These are phyloP conservation scores for Heliconius charithonia DNA, from an alignment of 2,888 invertebrate species.

Conservation along the genomic window DNA sequence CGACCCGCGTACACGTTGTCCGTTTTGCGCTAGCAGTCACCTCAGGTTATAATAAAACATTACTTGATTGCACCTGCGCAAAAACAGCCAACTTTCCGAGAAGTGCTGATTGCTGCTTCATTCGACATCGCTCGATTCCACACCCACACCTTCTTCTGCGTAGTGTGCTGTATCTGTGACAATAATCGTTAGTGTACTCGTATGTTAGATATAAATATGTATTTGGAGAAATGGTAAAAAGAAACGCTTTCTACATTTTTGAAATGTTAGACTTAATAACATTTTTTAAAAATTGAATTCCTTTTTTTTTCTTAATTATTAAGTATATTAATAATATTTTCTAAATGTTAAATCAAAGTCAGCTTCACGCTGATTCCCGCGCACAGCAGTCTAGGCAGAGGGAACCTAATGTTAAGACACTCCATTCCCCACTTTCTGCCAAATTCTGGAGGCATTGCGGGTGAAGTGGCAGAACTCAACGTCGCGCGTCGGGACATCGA, in stretches of 20 bases:
- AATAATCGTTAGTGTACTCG: slow-evolving; percentile 22
- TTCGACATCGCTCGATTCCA: slow-evolving; percentile 41
- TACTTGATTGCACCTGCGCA: slow-evolving; percentile 67
- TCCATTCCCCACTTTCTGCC: no score
- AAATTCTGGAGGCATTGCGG: no score
- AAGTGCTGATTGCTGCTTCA: slow-evolving; percentile 66
- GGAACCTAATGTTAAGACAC: no score
- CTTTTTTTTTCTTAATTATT: no score
- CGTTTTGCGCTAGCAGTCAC: slow-evolving; percentile 36
- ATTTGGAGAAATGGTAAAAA: background rate
- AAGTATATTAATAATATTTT: no score
- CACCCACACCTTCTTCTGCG: slow-evolving; percentile 43
- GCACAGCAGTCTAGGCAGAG: no score
- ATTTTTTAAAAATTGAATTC: no score
- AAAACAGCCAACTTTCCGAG: slow-evolving; percentile 69
- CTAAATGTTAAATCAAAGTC: no score
- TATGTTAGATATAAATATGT: background rate
- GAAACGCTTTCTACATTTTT: background rate
- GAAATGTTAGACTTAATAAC: background rate
- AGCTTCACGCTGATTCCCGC: no score
- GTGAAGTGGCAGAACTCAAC: no score
- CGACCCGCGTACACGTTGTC: background rate
- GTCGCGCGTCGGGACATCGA: no score
- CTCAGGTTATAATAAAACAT: slow-evolving; percentile 49
- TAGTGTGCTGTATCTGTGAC: slow-evolving; percentile 40